Percentiles rank a stretch among this genome's conserved stretches.
These are phyloP conservation scores for Tiliqua scincoides DNA, from an alignment of 2,113 vertebrate genomes.

Conservation along the genomic window DNA sequence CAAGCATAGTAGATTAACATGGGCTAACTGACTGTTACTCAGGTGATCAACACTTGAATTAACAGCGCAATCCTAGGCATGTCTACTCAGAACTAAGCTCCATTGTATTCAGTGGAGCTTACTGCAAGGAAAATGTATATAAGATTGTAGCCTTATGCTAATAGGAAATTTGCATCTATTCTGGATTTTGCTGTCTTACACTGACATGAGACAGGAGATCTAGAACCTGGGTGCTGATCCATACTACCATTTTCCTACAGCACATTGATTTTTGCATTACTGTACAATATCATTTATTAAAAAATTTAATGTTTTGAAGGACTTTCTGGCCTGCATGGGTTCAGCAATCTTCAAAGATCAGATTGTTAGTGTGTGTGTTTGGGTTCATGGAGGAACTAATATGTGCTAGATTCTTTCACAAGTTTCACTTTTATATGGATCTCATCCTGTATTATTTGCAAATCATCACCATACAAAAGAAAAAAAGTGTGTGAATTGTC, in stretches of 20 bases:
- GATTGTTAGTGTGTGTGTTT: neutral
- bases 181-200: conserved; percentile 5
- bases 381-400: neutral
- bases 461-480: conserved; percentile 50
- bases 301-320: neutral
- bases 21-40: neutral
- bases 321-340: neutral
- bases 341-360: neutral
- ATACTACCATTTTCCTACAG: neutral
- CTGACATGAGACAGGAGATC: conserved; percentile 49
- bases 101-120: too few species aligned
- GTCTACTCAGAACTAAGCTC: too few species aligned
- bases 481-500: conserved; percentile 28
- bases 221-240: neutral
- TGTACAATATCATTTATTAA: neutral
- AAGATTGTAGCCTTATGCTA: fast-evolving
- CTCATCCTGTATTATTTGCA: neutral
- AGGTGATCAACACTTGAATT: conserved; percentile 2
- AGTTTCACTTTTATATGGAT: neutral
- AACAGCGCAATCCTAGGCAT: too few species aligned
- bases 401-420: neutral
- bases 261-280: neutral
- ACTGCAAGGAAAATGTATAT: too few species aligned
- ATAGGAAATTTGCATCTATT: neutral
- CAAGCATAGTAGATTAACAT: neutral